Evolutionary conservation across 2,888 invertebrate genomes (phyloP), one percentile per base, ranked within the genome.

Genomic region (Formica aserva): DNA sequence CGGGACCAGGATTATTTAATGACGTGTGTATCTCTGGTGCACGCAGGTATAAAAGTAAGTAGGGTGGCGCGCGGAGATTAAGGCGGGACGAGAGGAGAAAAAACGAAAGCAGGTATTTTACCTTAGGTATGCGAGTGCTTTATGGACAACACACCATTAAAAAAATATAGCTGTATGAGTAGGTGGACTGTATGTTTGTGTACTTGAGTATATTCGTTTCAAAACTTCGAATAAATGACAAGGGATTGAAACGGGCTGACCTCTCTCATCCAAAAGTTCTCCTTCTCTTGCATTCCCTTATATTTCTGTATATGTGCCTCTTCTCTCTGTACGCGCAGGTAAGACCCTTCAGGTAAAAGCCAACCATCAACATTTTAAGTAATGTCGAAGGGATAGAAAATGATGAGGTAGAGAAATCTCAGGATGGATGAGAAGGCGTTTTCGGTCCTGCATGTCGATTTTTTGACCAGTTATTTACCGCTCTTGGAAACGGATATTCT

Each of bases 1-100:
- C 90, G 91, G 89, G 89, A 38, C 88, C 87, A 82, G 91, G 92
- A 93, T 93, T 94, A 93, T 94, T 94, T 94, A 94, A 94, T 94
- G 93, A 92, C 90, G 91, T 89, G 91, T 91, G 83, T 89, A 89
- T 90, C 87, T 89, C 72, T 81, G 85, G 76, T 88, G 85, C 85
- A 84, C 86, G 85, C 93, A 93, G 93, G 92, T 93, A 93, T 92
- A 91, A 92, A 92, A 90, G 84, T 89, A 87, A 86, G 85, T 84
- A 84, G 85, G 77, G 76, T 84, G 77, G 71, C 65, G n/a, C 57
- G 35, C 9, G 52, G 35, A 66, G 86, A 77, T 48, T 84, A 71
- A 72, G 76, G 80, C 35, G 75, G 57, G 48, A 69, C 29, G 78
- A 69, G 85, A 83, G 78, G 63, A 29, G 18, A 66, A 65, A 45